phyloP scores from a whole-genome alignment of 53 echinoderm and acorn worm genomes.

The Zoroaster sp. region DNA sequence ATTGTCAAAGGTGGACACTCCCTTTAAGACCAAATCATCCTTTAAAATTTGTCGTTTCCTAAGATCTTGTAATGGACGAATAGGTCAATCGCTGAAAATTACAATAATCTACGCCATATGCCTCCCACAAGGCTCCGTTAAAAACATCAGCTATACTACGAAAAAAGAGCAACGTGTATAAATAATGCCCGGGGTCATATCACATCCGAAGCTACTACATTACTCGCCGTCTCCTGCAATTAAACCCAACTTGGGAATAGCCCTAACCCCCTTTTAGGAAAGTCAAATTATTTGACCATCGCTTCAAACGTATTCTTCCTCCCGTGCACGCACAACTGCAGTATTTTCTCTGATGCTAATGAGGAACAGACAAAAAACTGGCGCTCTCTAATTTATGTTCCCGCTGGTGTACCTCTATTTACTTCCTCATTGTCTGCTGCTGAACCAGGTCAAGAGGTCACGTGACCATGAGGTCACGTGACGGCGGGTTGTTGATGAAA shows the following conservation, averaged over 20 bases:
- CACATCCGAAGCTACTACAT: constrained; percentile 17
- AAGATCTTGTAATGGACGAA: background rate
- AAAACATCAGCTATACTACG: background rate
- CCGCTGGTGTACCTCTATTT: background rate
- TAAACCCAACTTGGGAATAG: constrained; percentile 16
- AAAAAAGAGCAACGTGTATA: background rate
- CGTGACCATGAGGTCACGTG: background rate
- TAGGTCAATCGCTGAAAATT: background rate
- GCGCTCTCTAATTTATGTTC: constrained; percentile 7
- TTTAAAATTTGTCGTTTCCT: too few relatives aligned
- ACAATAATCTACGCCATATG: background rate
- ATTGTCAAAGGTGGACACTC: too few relatives aligned
- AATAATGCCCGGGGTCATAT: background rate
- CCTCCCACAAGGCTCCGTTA: background rate
- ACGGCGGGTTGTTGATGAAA: background rate
- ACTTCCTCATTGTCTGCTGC: constrained; percentile 13
- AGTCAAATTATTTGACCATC: background rate
- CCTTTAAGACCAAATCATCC: too few relatives aligned
- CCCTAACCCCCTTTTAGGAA: background rate
- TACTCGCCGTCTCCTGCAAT: background rate
- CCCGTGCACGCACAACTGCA: background rate
- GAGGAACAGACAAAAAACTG: background rate
- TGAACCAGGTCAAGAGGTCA: background rate
- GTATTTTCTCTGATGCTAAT: constrained; percentile 1
- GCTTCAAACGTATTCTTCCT: background rate